Evolutionary conservation across 1,140 invertebrate genomes (phyloP).

Genomic region (Cherax quadricarinatus): DNA sequence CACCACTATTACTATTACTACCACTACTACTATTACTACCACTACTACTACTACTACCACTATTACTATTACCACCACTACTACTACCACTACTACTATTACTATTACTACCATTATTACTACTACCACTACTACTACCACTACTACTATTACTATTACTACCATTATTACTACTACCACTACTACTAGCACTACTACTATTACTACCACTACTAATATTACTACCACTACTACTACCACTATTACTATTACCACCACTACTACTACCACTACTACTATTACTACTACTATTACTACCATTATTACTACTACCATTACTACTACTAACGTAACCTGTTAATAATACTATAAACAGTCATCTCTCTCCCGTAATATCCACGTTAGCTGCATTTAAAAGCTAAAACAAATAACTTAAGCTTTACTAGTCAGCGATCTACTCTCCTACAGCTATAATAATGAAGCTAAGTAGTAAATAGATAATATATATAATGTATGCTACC

Average conservation of each 20-base stretch:
- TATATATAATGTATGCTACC: too few species aligned
- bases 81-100: neutral
- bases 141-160: neutral
- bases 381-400: too few species aligned
- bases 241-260: neutral
- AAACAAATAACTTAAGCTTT: too few species aligned
- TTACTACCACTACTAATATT: neutral
- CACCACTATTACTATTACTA: neutral
- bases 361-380: too few species aligned
- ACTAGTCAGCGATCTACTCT: too few species aligned
- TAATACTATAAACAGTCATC: too few species aligned
- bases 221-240: neutral
- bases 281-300: neutral
- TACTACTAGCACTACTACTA: neutral
- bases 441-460: too few species aligned
- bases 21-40: too few species aligned
- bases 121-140: neutral
- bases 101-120: neutral
- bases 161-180: neutral
- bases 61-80: neutral
- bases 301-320: too few species aligned
- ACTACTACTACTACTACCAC: too few species aligned
- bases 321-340: too few species aligned
- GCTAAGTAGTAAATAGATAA: too few species aligned
- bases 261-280: neutral